Percentiles rank a stretch among this genome's conserved stretches.
Evolutionary conservation across 2,113 vertebrate species (phyloP).

Genomic region (Psettodes erumei): DNA sequence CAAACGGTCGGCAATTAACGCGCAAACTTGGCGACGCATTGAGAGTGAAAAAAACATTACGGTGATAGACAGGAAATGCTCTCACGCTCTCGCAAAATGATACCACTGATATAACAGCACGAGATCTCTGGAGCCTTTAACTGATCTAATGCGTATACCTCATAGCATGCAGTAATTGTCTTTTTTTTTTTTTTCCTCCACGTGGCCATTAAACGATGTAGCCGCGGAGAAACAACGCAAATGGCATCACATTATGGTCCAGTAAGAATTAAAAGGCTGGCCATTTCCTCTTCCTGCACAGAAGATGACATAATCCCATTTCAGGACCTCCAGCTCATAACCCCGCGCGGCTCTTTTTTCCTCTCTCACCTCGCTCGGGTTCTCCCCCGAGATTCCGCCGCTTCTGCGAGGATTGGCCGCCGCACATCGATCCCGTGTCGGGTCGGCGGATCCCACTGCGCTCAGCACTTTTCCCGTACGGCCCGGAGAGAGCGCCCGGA

Average conservation of each 20-base stretch:
- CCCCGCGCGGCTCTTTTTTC: slow-evolving; percentile 33
- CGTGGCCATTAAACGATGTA: slow-evolving; percentile 53
- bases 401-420: slow-evolving; percentile 65
- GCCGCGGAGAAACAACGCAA: slow-evolving; percentile 58
- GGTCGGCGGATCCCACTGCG: slow-evolving; percentile 70
- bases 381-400: slow-evolving; percentile 72
- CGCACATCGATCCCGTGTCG: slow-evolving; percentile 74
- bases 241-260: slow-evolving; percentile 69
- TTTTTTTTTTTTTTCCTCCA: slow-evolving; percentile 28
- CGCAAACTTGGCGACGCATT: slow-evolving; percentile 34
- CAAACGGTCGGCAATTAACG: slow-evolving; percentile 75
- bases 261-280: slow-evolving; percentile 68
- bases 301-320: slow-evolving; percentile 72
- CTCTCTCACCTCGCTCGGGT: slow-evolving; percentile 45
- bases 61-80: no score
- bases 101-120: slow-evolving; percentile 20
- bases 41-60: slow-evolving; percentile 16
- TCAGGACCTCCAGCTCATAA: slow-evolving; percentile 68
- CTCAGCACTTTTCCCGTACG: slow-evolving; percentile 69
- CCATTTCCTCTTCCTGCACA: slow-evolving; percentile 75
- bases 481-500: slow-evolving; percentile 37
- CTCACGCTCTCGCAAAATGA: slow-evolving; percentile 13
- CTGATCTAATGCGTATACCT: slow-evolving; percentile 46
- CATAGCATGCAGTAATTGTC: slow-evolving; percentile 53
- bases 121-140: slow-evolving; percentile 26